Evolutionary conservation across 2,113 vertebrate species (phyloP), one percentile per base, ranked within the genome.

Genomic region (Lycaon pictus): DNA sequence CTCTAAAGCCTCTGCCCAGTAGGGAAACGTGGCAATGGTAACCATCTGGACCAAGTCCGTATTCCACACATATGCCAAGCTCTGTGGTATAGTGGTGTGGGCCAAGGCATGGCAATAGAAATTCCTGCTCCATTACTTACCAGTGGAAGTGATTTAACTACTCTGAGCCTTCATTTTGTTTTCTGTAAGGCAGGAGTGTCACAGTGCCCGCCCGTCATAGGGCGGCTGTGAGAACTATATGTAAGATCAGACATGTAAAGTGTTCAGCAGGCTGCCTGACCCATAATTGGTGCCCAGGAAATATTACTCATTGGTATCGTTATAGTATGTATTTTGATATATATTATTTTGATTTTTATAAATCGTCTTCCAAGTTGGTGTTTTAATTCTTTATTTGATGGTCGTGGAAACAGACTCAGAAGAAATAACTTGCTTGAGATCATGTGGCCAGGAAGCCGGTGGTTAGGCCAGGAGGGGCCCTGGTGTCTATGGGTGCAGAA

Each of bases 371-470:
- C n/a, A 80, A 80, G 43, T 56, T 96, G 53, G 16, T 69, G 58
- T 91, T 96, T 90, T 43, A 69, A 82, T 74, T 85, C 25, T 85
- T 93, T 74, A 88, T 82, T 95, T 77, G 88, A 37, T n/a, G 74
- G 83, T 32, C 17, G 4, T 76, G 85, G 51, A 80, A 83, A 93
- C 51, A 88, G 67, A 16, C 32, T 92, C 22, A 91, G 67, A 94
- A 81, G 88, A 95, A 94, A 63, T 83, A 37, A 12, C 43, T n/a
- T 60, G 27, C 29, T 22, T 10, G 37, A 85, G 55, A 53, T 63
- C 51, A 74, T 23, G 77, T 10, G 95, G 56, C 11, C 13, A 13
- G 43, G 81, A 89, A 58, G 29, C 55, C 82, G 88, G 71, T 56
- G 60, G 23, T 25, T 7, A 37, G 84, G 43, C 19, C 35, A 48